Base-by-base conservation (phyloP, 1,140 invertebrate genomes). In the Caligus rogercresseyi region DNA sequence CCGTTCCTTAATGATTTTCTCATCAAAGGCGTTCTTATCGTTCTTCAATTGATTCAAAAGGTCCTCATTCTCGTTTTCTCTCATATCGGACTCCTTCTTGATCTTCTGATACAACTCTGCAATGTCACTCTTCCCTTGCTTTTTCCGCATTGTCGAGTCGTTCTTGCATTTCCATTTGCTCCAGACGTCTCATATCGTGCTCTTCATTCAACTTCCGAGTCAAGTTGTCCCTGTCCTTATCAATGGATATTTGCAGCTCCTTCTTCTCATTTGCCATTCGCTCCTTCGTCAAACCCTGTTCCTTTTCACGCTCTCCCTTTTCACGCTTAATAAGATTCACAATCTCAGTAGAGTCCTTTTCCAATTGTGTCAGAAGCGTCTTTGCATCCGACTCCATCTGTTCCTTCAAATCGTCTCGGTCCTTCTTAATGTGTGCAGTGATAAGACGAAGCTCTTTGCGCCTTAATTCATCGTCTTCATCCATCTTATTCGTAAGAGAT, bases 1-100 rank as follows among this genome's bases (percentile, higher is more conserved):
- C n/a, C 26, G 21, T 25, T 60, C 57, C 57, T 60, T 60, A n/a
- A 60, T 25, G 23, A 60, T 20, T 60, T 60, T 60, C 21, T 60
- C 57, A 18, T 60, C 57, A 16, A 60, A 15, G 15, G n/a, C 15
- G 25, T 25, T 31, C 21, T 26, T 20, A 21, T 60, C 57, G n/a
- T 25, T 60, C 57, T 60, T 25, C 26, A n/a, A 16, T 19, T 25
- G 16, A 18, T 60, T 20, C 2, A 26, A 15, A 24, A 60, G 4
- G 16, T 60, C 57, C 24, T 20, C 24, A 31, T 26, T 26, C 2
- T 60, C 57, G 14, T 14, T 14, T 26, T 60, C 57, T 31, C 57
- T 25, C 13, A 18, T 26, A 25, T 60, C 57, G 3, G 18, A 13
- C n/a, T 60, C 57, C 51, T 25, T 53, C 26, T 60, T 60, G 1